Evolutionary conservation across 2,797 vertebrate genomes (phyloP), one percentile per base, ranked within the genome.

Genomic region (Tolypeutes matacus): DNA sequence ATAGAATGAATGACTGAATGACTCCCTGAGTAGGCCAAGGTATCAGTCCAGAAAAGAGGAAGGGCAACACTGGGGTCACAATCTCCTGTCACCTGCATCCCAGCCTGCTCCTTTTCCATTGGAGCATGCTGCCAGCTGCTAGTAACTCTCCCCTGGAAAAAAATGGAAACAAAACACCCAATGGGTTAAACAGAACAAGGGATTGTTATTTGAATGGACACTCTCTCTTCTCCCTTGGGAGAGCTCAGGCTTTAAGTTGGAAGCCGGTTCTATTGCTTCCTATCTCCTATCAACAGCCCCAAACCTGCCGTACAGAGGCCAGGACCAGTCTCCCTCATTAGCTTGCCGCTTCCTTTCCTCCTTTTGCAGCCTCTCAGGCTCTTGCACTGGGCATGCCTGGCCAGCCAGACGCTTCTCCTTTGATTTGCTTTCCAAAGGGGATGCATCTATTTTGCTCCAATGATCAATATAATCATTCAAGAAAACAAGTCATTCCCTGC

Each of bases 401-500:
- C 82, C 29, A 34, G 93, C 76, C 60, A 65, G 81, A 49, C 2
- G 0, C 69, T 77, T 73, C 46, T 86, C 89, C 89, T 94, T 11
- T 84, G 81, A 95, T 93, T 34, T 94, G 86, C 96, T 86, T 95
- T 95, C 90, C 92, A 93, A 90, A 96, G 91, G 31, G 60, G 86
- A 92, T 62, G 49, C n/a, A 95, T 93, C 90, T 77, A 69, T 95
- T 95, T 96, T 84, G 92, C 88, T 93, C 92, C 96, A 92, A 89
- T 97, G 97, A 97, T 96, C 97, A 96, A 97, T 97, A 96, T 93
- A 96, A 97, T 97, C 95, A 97, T 95, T 97, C 96, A 96, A 56
- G 86, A 97, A 97, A 94, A 97, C 2, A 39, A 96, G 93, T 93
- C 83, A 82, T 96, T 95, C 69, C 83, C 96, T 95, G 95, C 76